Base-by-base conservation (phyloP, 2,888 invertebrate species). In the Coenonympha arcania region DNA sequence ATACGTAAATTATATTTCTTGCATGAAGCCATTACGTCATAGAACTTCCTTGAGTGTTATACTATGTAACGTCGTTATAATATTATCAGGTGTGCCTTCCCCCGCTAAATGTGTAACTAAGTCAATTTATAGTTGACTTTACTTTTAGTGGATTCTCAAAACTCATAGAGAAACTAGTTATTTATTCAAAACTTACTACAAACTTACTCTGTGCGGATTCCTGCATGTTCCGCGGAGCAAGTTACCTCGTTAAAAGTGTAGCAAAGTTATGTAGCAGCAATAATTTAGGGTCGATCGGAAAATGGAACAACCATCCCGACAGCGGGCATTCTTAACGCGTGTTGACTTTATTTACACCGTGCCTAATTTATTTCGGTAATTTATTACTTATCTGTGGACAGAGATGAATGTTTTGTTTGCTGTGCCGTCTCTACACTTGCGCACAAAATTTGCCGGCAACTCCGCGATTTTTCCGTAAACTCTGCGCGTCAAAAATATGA, bases 201-300 rank as follows among this genome's bases (percentile, higher is more conserved):
- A 40, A 48, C 48, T 49, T 41, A 24, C 24, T 37, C 42, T 20
- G 22, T 8, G 33, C 24, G 41, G 15, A 24, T 33, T 22, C 37
- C 39, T 31, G 44, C 41, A 45, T 48, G 48, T 48, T 48, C 41
- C 19, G 28, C 15, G 15, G 26, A 34, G 31, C 18, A 42, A 48
- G 37, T 53, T 53, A 16, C 40, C 49, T 46, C 42, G 49, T 53
- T 53, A 49, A 39, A 49, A 49, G 46, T 42, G 24, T 22, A 34
- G 30, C 37, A 26, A 43, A 49, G 53, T 53, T 50, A 26, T 41
- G 30, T 46, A 20, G 45, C 13, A 19, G 36, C 37, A 37, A 36
- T 49, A 46, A 46, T 45, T 45, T 46, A 46, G 41, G 31, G 46
- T 16, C 45, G 46, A 39, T 46, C 26, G 37, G 31, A 30, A 46